These are phyloP conservation scores for Limnodromus scolopaceus DNA, from an alignment of 2,797 vertebrate species.

Conservation along the genomic window DNA sequence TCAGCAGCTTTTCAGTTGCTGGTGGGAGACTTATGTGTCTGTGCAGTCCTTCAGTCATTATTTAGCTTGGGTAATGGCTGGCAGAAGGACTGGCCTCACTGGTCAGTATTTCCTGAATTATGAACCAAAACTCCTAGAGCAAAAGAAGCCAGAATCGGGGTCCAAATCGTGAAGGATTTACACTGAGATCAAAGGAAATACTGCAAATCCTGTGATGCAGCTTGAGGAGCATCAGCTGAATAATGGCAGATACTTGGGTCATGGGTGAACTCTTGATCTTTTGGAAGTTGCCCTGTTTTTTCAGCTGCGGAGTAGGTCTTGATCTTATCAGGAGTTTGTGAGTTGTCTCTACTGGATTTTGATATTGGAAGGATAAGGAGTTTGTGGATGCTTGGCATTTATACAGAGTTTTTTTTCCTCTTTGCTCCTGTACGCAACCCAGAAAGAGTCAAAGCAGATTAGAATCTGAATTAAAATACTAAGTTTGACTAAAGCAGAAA, in stretches of 20 bases:
- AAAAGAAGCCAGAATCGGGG: neutral
- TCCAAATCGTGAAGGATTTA: neutral
- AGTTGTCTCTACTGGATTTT: neutral
- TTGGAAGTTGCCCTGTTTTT: neutral
- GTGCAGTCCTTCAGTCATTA: neutral
- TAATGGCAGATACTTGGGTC: neutral
- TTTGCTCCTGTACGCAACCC: neutral
- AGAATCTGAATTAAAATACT: neutral
- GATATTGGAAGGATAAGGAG: neutral
- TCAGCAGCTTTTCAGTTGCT: neutral
- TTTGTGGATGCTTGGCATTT: neutral
- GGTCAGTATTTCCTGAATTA: neutral
- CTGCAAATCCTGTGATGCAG: neutral
- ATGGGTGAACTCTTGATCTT: neutral
- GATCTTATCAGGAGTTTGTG: neutral
- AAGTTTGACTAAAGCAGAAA: neutral
- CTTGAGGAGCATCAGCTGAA: neutral
- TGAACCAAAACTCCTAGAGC: neutral
- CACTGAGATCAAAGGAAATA: neutral
- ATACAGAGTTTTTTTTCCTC: accelerated
- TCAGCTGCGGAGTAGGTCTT: neutral
- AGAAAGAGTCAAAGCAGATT: neutral
- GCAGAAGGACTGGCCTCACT: neutral
- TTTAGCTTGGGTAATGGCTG: neutral
- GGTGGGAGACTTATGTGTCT: neutral